These are phyloP conservation scores for Eonycteris spelaea DNA, from an alignment of 2,113 vertebrate species.

Conservation along the genomic window DNA sequence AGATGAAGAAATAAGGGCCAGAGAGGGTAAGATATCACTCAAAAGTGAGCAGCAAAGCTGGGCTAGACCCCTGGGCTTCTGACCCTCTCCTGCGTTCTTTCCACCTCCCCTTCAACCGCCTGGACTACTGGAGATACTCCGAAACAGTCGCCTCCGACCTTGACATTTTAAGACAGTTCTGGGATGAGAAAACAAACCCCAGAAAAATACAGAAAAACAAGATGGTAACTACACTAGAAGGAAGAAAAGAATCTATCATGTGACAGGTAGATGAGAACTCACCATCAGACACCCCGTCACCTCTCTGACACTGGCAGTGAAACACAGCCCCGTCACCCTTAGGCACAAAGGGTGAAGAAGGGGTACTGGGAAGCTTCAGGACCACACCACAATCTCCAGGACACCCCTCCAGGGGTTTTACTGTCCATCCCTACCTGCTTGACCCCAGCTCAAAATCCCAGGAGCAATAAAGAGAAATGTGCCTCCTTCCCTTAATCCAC, in stretches of 20 bases:
- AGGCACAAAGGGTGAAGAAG: neutral
- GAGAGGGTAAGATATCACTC: neutral
- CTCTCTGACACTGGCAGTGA: neutral
- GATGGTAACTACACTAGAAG: neutral
- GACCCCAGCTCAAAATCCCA: neutral
- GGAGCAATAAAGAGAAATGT: neutral
- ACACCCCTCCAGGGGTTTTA: neutral
- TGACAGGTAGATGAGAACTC: neutral
- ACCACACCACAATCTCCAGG: neutral
- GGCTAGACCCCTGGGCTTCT: neutral
- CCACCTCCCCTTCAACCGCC: too few relatives aligned
- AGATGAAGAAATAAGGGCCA: neutral
- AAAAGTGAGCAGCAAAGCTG: neutral
- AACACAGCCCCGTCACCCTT: neutral
- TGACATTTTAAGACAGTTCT: neutral
- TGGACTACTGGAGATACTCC: neutral
- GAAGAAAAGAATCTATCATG: neutral
- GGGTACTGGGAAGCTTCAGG: neutral
- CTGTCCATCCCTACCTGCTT: neutral
- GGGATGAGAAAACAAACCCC: neutral
- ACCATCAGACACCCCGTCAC: neutral
- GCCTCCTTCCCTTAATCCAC: neutral
- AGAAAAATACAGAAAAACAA: neutral
- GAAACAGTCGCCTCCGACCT: neutral
- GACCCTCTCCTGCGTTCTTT: neutral